These are phyloP conservation scores for Tyrophagus putrescentiae DNA, from an alignment of 1,140 invertebrate species.

Conservation along the genomic window DNA sequence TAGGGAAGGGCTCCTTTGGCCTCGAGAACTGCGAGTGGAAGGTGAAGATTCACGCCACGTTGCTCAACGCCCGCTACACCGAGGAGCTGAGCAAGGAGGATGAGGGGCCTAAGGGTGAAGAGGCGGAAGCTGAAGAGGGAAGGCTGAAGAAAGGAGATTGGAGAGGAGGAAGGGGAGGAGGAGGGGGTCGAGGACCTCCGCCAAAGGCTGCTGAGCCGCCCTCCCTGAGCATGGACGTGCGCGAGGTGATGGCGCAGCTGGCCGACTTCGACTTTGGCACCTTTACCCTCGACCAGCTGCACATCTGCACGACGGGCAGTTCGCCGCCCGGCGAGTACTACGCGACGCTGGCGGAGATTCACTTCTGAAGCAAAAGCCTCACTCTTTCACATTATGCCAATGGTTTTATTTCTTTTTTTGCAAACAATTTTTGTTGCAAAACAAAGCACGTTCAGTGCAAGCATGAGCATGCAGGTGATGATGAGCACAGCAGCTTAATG, in stretches of 20 bases:
- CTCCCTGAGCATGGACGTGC: slow-evolving; percentile 11
- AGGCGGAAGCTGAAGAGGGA: neutral
- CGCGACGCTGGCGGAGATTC: neutral
- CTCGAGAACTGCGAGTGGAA: slow-evolving; percentile 7
- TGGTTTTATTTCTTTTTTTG: too few relatives aligned
- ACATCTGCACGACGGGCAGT: neutral
- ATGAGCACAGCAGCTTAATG: too few relatives aligned
- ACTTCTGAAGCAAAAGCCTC: too few relatives aligned
- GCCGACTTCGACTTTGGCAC: slow-evolving; percentile 4
- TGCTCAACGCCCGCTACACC: neutral
- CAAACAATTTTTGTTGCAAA: too few relatives aligned
- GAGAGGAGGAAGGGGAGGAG: too few relatives aligned
- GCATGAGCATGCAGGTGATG: too few relatives aligned
- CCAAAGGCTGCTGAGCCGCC: too few relatives aligned
- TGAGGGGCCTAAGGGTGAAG: neutral
- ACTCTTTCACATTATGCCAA: too few relatives aligned
- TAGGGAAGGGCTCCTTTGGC: neutral
- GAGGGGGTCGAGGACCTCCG: too few relatives aligned
- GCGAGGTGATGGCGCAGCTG: neutral
- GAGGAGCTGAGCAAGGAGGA: neutral
- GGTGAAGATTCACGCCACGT: slow-evolving; percentile 7
- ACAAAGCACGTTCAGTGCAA: too few relatives aligned
- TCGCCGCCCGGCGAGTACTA: neutral
- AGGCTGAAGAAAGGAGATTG: neutral
- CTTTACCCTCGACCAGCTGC: neutral